Percentiles rank a stretch among this genome's conserved stretches.
These are phyloP conservation scores for Eudemis profundana DNA, from an alignment of 2,888 invertebrate genomes.

Conservation along the genomic window DNA sequence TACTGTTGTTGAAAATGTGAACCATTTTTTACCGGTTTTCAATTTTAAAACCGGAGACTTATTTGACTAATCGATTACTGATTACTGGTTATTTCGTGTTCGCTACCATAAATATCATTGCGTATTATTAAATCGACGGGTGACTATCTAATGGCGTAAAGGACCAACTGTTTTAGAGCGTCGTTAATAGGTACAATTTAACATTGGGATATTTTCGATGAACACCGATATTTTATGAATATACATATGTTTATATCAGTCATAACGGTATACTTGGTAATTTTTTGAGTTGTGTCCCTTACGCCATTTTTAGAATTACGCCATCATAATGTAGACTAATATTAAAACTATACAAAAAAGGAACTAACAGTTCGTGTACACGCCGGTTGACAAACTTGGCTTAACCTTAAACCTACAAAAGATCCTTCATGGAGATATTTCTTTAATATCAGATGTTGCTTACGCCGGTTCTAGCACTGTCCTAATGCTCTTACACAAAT, in stretches of 20 bases:
- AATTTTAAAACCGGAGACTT: slow-evolving; percentile 26
- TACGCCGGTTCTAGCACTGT: slow-evolving; percentile 12
- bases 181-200: too few relatives aligned
- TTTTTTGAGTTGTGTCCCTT: neutral
- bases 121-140: slow-evolving; percentile 38
- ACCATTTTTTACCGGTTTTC: slow-evolving; percentile 10
- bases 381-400: slow-evolving; percentile 53
- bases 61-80: slow-evolving; percentile 32
- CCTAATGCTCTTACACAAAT: slow-evolving; percentile 17
- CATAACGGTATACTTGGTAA: neutral
- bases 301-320: slow-evolving; percentile 14
- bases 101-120: slow-evolving; percentile 57
- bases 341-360: slow-evolving; percentile 76
- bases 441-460: slow-evolving; percentile 5
- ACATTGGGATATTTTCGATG: too few relatives aligned
- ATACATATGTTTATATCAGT: neutral
- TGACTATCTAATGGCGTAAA: slow-evolving; percentile 16
- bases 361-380: slow-evolving; percentile 79
- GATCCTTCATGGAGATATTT: slow-evolving; percentile 37
- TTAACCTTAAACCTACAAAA: slow-evolving; percentile 38
- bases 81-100: slow-evolving; percentile 44
- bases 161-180: neutral
- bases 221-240: too few relatives aligned
- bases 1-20: slow-evolving; percentile 38
- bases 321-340: slow-evolving; percentile 35